phyloP scores from a whole-genome alignment of 1,140 invertebrate genomes.

The Drosophila pectinifera region DNA sequence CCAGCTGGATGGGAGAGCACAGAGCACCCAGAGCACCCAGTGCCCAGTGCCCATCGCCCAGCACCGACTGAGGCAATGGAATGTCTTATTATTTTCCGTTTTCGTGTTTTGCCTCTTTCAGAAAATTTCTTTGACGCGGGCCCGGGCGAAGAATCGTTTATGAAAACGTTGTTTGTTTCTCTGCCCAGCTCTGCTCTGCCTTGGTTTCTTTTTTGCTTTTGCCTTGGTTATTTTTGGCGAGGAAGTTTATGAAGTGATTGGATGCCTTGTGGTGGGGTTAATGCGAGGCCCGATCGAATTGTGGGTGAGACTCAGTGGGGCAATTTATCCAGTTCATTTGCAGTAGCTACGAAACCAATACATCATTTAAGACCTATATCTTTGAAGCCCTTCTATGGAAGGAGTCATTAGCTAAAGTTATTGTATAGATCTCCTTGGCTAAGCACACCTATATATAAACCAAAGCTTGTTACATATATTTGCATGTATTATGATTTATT shows the following conservation, averaged over 20 bases:
- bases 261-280: slow-evolving; percentile 28
- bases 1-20: slow-evolving; percentile 15
- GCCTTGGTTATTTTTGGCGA: slow-evolving; percentile 9
- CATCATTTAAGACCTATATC: not conserved
- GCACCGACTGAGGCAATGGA: slow-evolving; percentile 18
- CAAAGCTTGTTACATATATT: no score
- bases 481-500: not conserved
- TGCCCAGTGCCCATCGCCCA: not conserved
- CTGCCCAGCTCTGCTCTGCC: slow-evolving; percentile 4
- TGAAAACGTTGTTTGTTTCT: slow-evolving; percentile 33
- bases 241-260: slow-evolving; percentile 50
- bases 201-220: not conserved
- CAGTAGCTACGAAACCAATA: not conserved
- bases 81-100: slow-evolving; percentile 40
- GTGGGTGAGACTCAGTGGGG: slow-evolving; percentile 9
- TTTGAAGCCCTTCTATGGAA: no score
- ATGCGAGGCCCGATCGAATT: slow-evolving; percentile 18
- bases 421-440: no score
- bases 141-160: slow-evolving; percentile 39
- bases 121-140: slow-evolving; percentile 19
- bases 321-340: slow-evolving; percentile 13
- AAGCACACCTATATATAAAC: no score
- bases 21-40: not conserved
- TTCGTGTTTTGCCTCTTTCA: slow-evolving; percentile 19
- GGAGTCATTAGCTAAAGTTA: no score